Evolutionary conservation across 1,140 invertebrate genomes (phyloP).

Genomic region (Nixonia krombeini): DNA sequence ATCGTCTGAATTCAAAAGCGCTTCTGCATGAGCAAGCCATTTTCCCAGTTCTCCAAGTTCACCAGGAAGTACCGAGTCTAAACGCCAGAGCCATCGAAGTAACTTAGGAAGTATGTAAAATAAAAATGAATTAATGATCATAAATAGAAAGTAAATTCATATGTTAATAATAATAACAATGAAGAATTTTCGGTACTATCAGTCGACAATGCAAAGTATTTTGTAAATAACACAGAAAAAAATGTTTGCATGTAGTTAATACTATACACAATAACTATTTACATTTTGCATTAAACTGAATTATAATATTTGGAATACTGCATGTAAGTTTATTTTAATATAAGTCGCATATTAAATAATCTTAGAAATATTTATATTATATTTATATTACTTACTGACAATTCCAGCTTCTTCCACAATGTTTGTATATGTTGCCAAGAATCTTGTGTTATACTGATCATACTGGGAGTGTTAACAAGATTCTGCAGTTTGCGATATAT

Average conservation of each 20-base stretch:
- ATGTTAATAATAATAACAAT: no score
- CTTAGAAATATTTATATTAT: background rate
- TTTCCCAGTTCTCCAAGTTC: conserved; percentile 88
- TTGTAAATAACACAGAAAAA: no score
- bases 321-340: no score
- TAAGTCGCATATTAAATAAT: background rate
- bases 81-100: conserved; percentile 86
- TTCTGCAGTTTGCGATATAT: conserved; percentile 81
- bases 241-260: no score
- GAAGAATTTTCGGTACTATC: no score
- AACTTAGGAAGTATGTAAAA: conserved; percentile 77
- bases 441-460: conserved; percentile 83
- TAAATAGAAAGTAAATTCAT: no score
- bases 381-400: conserved; percentile 63
- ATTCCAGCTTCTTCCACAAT: conserved; percentile 83
- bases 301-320: no score
- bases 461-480: conserved; percentile 82
- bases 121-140: no score
- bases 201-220: no score
- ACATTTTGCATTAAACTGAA: no score
- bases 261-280: no score
- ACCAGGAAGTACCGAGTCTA: conserved; percentile 87
- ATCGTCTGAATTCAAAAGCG: conserved; percentile 82
- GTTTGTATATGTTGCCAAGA: conserved; percentile 84
- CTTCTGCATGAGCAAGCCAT: conserved; percentile 91